A percentile compares a stretch with the other conserved stretches of the same genome.
Evolutionary conservation across 2,888 invertebrate genomes (phyloP).

Genomic region (Acleris literana): DNA sequence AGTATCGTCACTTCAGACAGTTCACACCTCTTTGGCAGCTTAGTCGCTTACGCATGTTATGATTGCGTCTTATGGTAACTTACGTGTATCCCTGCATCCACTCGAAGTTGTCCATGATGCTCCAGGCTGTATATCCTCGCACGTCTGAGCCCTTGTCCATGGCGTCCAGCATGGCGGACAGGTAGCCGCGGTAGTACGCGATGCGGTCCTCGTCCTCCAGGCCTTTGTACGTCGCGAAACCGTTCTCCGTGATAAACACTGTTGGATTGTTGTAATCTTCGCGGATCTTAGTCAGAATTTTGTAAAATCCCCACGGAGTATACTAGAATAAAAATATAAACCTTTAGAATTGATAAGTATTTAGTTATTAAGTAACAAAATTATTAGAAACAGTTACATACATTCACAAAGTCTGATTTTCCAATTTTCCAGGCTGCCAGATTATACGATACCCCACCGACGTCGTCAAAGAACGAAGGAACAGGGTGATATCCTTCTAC

Average conservation of each 20-base stretch:
- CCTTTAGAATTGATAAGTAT: not conserved
- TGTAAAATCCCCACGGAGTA: constrained; percentile 82
- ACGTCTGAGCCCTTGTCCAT: constrained; percentile 71
- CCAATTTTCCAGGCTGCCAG: constrained; percentile 45
- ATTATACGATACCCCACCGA: constrained; percentile 41
- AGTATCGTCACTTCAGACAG: too few species aligned
- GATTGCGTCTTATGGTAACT: constrained; percentile 44
- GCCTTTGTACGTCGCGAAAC: constrained; percentile 54
- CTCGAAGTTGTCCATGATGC: constrained; percentile 85
- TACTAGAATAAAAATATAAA: constrained; percentile 47
- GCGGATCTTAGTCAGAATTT: constrained; percentile 75
- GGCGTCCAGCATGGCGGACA: constrained; percentile 68
- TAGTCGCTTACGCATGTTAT: too few species aligned
- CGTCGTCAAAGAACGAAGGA: constrained; percentile 50
- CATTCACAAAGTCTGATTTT: constrained; percentile 41
- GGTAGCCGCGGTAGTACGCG: constrained; percentile 59
- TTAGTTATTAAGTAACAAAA: not conserved
- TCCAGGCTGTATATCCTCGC: constrained; percentile 83
- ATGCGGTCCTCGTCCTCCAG: constrained; percentile 69
- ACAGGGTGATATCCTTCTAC: constrained; percentile 39
- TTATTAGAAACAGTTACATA: not conserved
- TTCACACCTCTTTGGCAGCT: too few species aligned
- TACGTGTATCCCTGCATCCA: constrained; percentile 82
- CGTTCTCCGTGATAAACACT: constrained; percentile 84
- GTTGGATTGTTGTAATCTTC: constrained; percentile 75